Conservation (phyloP, 1,140 invertebrate genomes). For the Zaprionus ornatus region DNA sequence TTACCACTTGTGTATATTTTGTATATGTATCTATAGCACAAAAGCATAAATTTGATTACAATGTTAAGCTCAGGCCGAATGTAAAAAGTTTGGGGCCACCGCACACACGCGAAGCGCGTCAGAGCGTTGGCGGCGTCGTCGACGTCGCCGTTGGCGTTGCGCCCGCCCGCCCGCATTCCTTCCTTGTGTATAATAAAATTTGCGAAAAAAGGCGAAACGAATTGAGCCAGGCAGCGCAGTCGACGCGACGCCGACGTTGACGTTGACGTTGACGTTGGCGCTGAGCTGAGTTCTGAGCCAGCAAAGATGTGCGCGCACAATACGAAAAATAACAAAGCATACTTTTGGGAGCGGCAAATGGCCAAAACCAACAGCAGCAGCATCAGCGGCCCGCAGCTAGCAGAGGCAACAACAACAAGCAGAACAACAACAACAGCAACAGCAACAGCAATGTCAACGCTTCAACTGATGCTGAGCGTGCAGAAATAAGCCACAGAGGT, state of each 20-base stretch:
- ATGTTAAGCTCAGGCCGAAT: conserved; percentile 69
- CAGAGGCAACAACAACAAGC: conserved; percentile 33
- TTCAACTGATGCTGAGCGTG: conserved; percentile 66
- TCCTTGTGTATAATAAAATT: conserved; percentile 81
- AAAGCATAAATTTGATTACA: conserved; percentile 60
- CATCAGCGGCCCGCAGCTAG: conserved; percentile 21
- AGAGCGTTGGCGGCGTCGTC: conserved; percentile 53
- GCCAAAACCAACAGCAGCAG: conserved; percentile 70
- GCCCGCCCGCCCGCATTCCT: background rate
- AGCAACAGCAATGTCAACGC: conserved; percentile 64
- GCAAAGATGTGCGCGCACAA: conserved; percentile 79
- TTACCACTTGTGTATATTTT: background rate
- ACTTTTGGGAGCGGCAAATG: conserved; percentile 81
- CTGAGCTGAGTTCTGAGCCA: conserved; percentile 40
- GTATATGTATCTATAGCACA: conserved; percentile 53
- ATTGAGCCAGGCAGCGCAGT: conserved; percentile 48
- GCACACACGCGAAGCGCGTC: conserved; percentile 50
- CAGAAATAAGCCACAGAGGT: conserved; percentile 57
- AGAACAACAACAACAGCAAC: conserved; percentile 36
- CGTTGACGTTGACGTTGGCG: conserved; percentile 3
- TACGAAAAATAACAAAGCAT: conserved; percentile 79
- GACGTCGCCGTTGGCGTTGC: conserved; percentile 26
- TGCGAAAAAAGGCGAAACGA: conserved; percentile 61
- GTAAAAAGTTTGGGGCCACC: conserved; percentile 64
- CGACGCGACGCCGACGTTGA: conserved; percentile 20